Base-by-base conservation (phyloP, 2,888 invertebrate genomes). In the Protophormia terraenovae region DNA sequence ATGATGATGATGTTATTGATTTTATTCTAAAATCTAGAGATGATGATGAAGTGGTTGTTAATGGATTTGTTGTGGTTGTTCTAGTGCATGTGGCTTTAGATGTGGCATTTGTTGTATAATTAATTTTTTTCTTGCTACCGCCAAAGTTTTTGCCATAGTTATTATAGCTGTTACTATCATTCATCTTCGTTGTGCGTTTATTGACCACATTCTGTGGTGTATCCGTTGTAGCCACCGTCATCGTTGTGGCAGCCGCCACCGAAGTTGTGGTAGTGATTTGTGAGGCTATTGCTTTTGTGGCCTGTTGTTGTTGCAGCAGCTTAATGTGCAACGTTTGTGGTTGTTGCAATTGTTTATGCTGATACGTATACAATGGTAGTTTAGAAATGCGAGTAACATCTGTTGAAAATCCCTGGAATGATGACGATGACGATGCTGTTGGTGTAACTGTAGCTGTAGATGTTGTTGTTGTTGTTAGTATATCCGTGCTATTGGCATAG, bases 271-370 rank as follows among this genome's bases (percentile, higher is more conserved):
- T 64, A 66, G 77, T 86, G 86, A 80, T 83, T 73, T 87, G 86
- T 67, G 87, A 86, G 58, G 86, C 87, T 78, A 87, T 88, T 16
- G 87, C 87, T 77, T 87, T 87, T 32, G 87, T 83, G 67, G 87
- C 86, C 76, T 85, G 88, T 24, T 88, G 88, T 62, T 88, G 88
- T 64, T 88, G 89, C 69, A 88, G 83, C 86, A 87, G 86, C 45
- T 87, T 88, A 75, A 89, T 87, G 71, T 89, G 88, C 88, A 88
- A 64, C 62, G 86, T 88, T 82, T 88, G 87, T 12, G 88, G 88
- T 82, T 89, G 88, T 83, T 87, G 87, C 86, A 88, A 78, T 83
- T 88, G 87, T 69, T 87, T 85, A 55, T 89, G 87, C 76, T 88
- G 88, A 78, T 88, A 88, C 62, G 88, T 87, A 86, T 87, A 87